phyloP scores from a whole-genome alignment of 2,888 invertebrate genomes.

The Philhelius pedissequus region DNA sequence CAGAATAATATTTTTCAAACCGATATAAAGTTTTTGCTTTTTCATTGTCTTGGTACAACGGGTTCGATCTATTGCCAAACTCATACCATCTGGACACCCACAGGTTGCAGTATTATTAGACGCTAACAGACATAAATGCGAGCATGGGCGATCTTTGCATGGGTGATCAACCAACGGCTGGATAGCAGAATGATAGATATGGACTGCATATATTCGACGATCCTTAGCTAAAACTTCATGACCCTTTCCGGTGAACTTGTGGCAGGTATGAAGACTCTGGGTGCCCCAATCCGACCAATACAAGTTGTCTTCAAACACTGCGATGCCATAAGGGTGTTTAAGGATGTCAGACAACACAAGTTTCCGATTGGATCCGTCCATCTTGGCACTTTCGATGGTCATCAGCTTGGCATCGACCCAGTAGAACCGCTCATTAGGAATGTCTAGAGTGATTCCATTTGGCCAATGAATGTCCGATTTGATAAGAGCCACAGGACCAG shows the following conservation, averaged over 20 bases:
- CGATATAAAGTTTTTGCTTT: conserved; percentile 78
- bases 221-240: conserved; percentile 81
- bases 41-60: conserved; percentile 81
- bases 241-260: conserved; percentile 88
- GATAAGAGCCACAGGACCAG: conserved; percentile 82
- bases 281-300: conserved; percentile 95
- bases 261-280: conserved; percentile 85
- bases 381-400: conserved; percentile 83
- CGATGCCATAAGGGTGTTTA: conserved; percentile 89
- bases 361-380: conserved; percentile 85
- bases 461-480: conserved; percentile 86
- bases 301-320: conserved; percentile 91
- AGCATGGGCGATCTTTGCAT: conserved; percentile 83
- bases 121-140: conserved; percentile 87
- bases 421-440: conserved; percentile 88
- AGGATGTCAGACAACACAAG: conserved; percentile 82
- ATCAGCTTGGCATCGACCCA: conserved; percentile 90
- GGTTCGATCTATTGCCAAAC: conserved; percentile 80
- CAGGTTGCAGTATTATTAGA: conserved; percentile 82
- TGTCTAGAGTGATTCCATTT: conserved; percentile 91
- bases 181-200: conserved; percentile 86
- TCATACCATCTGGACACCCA: conserved; percentile 88
- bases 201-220: conserved; percentile 81
- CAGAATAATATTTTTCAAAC: conserved; percentile 81
- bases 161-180: conserved; percentile 82